Percentiles rank a stretch among this genome's conserved stretches.
These are phyloP conservation scores for Lepilemur septentrionalis DNA, from an alignment of 2,797 vertebrate species.

Conservation along the genomic window DNA sequence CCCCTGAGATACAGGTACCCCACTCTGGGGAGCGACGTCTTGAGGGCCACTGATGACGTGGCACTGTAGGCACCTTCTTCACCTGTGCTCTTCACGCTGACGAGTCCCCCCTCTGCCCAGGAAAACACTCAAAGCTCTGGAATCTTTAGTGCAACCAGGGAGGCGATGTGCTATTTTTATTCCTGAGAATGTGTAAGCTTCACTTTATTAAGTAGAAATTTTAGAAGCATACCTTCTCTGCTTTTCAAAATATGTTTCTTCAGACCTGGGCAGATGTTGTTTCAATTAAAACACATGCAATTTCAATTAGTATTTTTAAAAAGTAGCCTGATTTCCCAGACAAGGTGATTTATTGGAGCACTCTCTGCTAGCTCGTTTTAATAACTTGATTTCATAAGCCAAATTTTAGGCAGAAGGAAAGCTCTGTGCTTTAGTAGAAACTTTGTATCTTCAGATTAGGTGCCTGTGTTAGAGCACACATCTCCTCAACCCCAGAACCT, in stretches of 20 bases:
- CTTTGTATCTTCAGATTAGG: neutral
- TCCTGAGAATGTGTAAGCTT: neutral
- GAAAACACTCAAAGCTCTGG: neutral
- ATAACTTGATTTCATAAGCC: neutral
- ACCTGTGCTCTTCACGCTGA: neutral
- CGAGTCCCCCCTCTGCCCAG: neutral
- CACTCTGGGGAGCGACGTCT: neutral
- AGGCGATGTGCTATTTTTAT: neutral
- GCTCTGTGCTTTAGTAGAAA: neutral
- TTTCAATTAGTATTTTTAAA: slow-evolving; percentile 65
- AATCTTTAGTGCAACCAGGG: neutral
- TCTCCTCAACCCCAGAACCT: neutral
- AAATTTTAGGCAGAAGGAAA: neutral
- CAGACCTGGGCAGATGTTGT: slow-evolving; percentile 57
- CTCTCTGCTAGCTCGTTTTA: neutral
- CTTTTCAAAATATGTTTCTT: slow-evolving; percentile 56
- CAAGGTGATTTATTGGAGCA: neutral
- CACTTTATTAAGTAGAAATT: slow-evolving; percentile 2
- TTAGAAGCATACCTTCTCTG: slow-evolving; percentile 1
- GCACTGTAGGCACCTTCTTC: fast-evolving
- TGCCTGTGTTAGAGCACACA: neutral
- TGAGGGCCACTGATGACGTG: too few species aligned
- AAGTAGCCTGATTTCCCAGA: slow-evolving; percentile 40
- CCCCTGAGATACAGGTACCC: neutral
- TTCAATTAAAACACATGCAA: slow-evolving; percentile 69